Evolutionary conservation across 2,888 invertebrate species (phyloP), one percentile per base, ranked within the genome.

Genomic region (Hemaris fuciformis): DNA sequence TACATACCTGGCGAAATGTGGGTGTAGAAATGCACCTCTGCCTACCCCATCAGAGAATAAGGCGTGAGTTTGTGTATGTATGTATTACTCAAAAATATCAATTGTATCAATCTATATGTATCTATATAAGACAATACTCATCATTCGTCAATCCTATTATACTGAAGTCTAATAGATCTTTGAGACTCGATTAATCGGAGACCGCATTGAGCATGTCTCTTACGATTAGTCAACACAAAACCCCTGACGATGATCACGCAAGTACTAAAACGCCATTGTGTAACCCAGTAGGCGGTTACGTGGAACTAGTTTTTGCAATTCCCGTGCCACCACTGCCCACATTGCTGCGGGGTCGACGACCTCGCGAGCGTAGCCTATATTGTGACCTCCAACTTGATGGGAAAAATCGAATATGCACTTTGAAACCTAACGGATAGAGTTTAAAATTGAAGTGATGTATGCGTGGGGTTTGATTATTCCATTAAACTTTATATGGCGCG

Each of bases 331-430:
- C 3, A 18, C 53, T 31, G 27, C 53, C 53, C 27, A 31, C 53
- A 53, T 53, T 18, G 3, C 8, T 3, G 43, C 18, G 18, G 18
- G 53, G 53, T 53, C 53, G 53, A 18, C 10, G 53, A 31, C 53
- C 53, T 53, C 27, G 27, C 53, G 27, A 18, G 18, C 18, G 53
- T 53, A 53, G 53, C 53, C 31, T 53, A 53, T 53, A 53, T 53
- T 53, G 18, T 53, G 53, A 31, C 53, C 53, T 53, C 53, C 53
- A 27, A 53, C 10, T 4, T 10, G 8, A 8, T 18, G 8, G 8
- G 3, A 10, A 1, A 18, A 38, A 53, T 53, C 45, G 3, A 53
- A 53, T 18, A 31, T 53, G 18, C 18, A 53, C 31, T 53, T 53
- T 20, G 45, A 53, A 27, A 31, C 5, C 0, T 7, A 10, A 2